These are phyloP conservation scores for Falcunculus frontatus DNA, from an alignment of 2,113 vertebrate species.

Conservation along the genomic window DNA sequence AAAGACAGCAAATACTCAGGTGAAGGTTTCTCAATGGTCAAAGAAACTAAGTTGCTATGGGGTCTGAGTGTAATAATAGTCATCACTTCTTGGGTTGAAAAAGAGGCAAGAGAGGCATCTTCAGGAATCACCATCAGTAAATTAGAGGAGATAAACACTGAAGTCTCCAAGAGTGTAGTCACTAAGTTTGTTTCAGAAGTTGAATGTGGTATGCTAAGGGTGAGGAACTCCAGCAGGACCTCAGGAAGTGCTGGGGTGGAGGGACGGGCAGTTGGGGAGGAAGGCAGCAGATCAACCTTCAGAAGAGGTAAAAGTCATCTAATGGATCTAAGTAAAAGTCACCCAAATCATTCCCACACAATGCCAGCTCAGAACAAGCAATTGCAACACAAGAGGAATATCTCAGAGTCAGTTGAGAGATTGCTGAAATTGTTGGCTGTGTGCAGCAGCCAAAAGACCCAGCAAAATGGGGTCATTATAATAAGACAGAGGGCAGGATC, in stretches of 20 bases:
- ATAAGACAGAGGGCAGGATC: not conserved
- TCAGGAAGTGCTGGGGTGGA: not conserved
- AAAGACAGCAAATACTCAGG: not conserved
- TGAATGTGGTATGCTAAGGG: not conserved
- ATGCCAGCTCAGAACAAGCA: not conserved
- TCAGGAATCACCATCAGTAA: not conserved
- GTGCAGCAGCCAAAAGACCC: not conserved
- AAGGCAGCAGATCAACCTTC: not conserved
- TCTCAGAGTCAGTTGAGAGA: not conserved
- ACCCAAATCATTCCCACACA: not conserved
- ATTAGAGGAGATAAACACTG: not conserved
- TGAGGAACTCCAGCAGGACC: not conserved
- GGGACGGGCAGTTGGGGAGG: fast-evolving
- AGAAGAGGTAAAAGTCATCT: not conserved
- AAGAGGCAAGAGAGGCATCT: not conserved
- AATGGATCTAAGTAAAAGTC: not conserved
- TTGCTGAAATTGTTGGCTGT: not conserved
- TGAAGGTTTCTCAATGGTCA: not conserved
- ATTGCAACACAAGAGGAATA: not conserved
- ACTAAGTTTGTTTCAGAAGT: not conserved
- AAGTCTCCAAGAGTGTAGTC: not conserved
- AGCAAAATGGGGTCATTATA: not conserved
- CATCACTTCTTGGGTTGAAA: not conserved
- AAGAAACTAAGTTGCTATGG: not conserved
- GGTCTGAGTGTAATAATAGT: not conserved